These are phyloP conservation scores for Drosophila borealis DNA, from an alignment of 2,888 invertebrate species.

Conservation along the genomic window DNA sequence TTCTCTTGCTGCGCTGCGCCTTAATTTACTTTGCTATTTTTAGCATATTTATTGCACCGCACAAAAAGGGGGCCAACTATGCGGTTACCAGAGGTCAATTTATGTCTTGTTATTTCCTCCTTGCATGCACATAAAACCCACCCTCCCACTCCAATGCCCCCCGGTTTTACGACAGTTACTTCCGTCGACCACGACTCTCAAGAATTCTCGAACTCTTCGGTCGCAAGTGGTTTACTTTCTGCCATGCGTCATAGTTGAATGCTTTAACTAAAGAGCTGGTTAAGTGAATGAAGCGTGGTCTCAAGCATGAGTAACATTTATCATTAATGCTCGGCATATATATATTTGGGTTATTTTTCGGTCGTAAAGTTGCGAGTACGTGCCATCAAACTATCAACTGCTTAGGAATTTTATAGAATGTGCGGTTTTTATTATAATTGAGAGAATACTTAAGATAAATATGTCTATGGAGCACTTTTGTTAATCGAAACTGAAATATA, in stretches of 20 bases:
- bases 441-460: neutral
- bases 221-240: slow-evolving; percentile 28
- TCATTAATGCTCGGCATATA: slow-evolving; percentile 17
- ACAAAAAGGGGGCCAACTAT: slow-evolving; percentile 55
- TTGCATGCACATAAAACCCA: slow-evolving; percentile 2
- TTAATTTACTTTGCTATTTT: slow-evolving; percentile 68
- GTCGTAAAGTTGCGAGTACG: slow-evolving; percentile 12
- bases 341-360: slow-evolving; percentile 19
- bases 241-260: slow-evolving; percentile 34
- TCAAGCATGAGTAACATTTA: slow-evolving; percentile 8
- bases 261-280: slow-evolving; percentile 15
- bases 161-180: slow-evolving; percentile 65
- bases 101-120: slow-evolving; percentile 40
- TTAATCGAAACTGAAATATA: slow-evolving; percentile 4
- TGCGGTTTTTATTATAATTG: neutral
- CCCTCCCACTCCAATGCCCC: neutral
- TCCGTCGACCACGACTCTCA: slow-evolving; percentile 45
- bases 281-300: slow-evolving; percentile 15
- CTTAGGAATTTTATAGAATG: neutral
- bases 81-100: slow-evolving; percentile 69
- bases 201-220: slow-evolving; percentile 10
- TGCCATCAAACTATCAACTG: slow-evolving; percentile 14
- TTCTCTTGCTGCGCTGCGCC: slow-evolving; percentile 23
- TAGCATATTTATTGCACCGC: slow-evolving; percentile 71
- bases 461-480: too few relatives aligned